Evolutionary conservation across 2,888 invertebrate species (phyloP), one percentile per base, ranked within the genome.

Genomic region (Steinernema scapterisci): DNA sequence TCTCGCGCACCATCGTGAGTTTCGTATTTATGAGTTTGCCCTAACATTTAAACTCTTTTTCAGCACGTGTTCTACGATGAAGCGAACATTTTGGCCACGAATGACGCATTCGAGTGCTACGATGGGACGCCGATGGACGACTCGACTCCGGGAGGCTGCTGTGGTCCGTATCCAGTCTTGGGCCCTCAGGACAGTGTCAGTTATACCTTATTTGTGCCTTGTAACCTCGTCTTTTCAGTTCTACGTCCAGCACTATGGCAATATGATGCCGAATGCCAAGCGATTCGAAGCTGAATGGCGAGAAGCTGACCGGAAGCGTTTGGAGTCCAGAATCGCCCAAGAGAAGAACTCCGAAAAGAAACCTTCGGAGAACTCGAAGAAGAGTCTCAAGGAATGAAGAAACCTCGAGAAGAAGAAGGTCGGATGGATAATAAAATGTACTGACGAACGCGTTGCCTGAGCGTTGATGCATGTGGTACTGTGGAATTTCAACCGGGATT

Each of bases 41-140:
- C 23, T 6, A 11, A 7, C 45, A 71, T 25, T 70, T 76, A 11
- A n/a, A 19, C 16, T 9, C 46, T 46, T 9, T 48, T 70, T 0
- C 51, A 76, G 44, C 51, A 48, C 25, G 45, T 71, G 6, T 76
- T 74, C 52, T 76, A 77, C 52, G 75, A 76, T 51, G 76, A 76
- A 45, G 54, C 48, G 38, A 76, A 76, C 75, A 76, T 76, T 25
- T 45, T 76, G 19, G 76, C 43, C 23, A 76, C 75, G 56, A 74
- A 70, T 38, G 72, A 76, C 38, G 72, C 48, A 9, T 76, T 76
- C 38, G 74, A 76, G 13, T 76, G 77, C 23, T 46, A 71, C 27
- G 31, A 70, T 11, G 56, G 71, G 1, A 71, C 76, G 7, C 23
- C 71, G 16, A 0, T 75, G 0, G 74, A 75, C 43, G 75, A 76